phyloP scores from a whole-genome alignment of 2,113 vertebrate species.

The Poecile atricapillus region DNA sequence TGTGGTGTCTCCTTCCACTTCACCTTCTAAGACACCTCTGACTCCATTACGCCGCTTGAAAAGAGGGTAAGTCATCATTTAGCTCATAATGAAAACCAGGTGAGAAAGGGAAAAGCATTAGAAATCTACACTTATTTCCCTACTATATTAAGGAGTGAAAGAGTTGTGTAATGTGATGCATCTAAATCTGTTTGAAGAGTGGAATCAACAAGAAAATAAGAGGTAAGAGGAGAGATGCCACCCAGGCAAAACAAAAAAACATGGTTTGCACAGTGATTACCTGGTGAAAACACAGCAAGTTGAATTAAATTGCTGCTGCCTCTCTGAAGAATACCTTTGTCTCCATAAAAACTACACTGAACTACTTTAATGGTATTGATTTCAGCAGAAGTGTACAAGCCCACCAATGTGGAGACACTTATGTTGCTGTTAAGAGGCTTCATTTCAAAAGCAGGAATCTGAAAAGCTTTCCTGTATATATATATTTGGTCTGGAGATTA shows the following conservation, averaged over 20 bases:
- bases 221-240: background rate
- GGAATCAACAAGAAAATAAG: background rate
- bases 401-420: background rate
- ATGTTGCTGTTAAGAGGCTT: background rate
- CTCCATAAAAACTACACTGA: background rate
- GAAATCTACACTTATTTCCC: background rate
- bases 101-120: background rate
- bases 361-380: conserved; percentile 1
- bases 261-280: background rate
- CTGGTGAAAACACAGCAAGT: background rate
- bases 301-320: background rate
- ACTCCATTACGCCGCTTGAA: background rate
- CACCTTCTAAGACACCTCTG: background rate
- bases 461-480: background rate
- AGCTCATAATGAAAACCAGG: background rate
- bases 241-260: background rate
- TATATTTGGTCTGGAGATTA: background rate
- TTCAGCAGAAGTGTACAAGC: background rate
- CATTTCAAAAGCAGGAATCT: background rate
- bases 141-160: background rate
- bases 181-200: background rate
- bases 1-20: background rate
- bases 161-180: background rate
- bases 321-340: background rate
- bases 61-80: background rate